Evolutionary conservation across 2,888 invertebrate genomes (phyloP).

Genomic region (Perithous albicinctus): DNA sequence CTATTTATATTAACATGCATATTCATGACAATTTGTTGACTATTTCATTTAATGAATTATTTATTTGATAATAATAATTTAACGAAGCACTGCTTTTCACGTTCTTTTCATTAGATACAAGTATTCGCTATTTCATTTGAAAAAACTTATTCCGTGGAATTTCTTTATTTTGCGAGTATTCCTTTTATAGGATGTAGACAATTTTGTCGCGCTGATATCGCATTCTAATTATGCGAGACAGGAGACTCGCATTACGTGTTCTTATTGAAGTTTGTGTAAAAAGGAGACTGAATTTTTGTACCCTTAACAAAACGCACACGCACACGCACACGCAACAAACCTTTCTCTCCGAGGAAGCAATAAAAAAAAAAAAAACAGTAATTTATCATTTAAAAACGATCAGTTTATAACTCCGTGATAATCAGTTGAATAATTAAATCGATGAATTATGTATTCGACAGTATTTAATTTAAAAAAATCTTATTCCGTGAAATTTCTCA

Average conservation of each 20-base stretch:
- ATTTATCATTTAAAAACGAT: background rate
- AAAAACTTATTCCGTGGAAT: background rate
- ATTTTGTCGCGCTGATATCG: background rate
- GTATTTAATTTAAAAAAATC: too few relatives aligned
- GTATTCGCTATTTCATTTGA: too few relatives aligned
- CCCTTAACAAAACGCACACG: too few relatives aligned
- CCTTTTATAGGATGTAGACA: background rate
- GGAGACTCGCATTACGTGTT: background rate
- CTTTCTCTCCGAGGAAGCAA: too few relatives aligned
- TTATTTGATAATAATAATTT: background rate
- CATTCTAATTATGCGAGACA: background rate
- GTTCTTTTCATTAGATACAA: too few relatives aligned
- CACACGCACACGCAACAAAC: too few relatives aligned
- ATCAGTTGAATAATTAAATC: background rate
- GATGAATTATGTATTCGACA: background rate
- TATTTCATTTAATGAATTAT: background rate
- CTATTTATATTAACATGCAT: too few relatives aligned
- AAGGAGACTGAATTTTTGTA: too few relatives aligned
- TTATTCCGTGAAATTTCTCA: background rate
- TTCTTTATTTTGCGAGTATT: background rate
- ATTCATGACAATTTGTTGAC: background rate
- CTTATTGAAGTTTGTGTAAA: constrained; percentile 14
- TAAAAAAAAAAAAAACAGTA: too few relatives aligned
- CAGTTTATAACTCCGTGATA: background rate
- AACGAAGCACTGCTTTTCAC: too few relatives aligned